A percentile compares a stretch with the other conserved stretches of the same genome.
phyloP scores from a whole-genome alignment of 2,888 invertebrate species.

The Pristionchus maxplancki region DNA sequence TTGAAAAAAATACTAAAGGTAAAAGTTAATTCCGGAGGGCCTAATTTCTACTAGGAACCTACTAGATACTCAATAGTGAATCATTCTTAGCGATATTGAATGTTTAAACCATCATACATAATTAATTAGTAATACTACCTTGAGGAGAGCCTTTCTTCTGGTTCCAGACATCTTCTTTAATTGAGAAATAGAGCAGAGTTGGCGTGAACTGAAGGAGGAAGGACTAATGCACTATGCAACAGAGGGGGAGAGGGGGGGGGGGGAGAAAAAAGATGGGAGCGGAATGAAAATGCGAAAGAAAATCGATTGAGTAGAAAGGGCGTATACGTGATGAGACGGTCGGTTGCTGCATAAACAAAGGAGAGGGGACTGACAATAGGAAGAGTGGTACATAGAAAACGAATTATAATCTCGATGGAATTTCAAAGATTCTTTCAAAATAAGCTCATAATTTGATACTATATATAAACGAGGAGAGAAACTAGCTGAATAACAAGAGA shows the following conservation, averaged over 20 bases:
- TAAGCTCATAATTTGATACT: too few species aligned
- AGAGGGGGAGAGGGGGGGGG: neutral
- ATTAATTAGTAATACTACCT: conserved; percentile 59
- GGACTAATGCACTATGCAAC: neutral
- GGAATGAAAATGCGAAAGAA: neutral
- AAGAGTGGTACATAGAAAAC: neutral
- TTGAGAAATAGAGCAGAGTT: neutral
- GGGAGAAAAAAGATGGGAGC: neutral
- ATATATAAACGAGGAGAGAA: too few species aligned
- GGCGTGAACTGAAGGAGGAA: conserved; percentile 36
- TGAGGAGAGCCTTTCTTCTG: conserved; percentile 76
- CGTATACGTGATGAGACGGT: neutral
- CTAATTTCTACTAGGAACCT: too few species aligned
- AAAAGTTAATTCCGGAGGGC: too few species aligned
- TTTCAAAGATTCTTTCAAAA: neutral
- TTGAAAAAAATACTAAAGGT: too few species aligned
- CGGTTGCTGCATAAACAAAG: conserved; percentile 3
- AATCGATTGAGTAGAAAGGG: conserved; percentile 2
- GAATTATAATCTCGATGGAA: neutral
- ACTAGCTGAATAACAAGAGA: too few species aligned
- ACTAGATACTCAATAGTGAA: too few species aligned
- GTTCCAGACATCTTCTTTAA: conserved; percentile 60
- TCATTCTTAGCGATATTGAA: too few species aligned
- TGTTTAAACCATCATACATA: too few species aligned
- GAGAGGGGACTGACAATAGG: neutral